Percentiles rank a stretch among this genome's conserved stretches.
These are phyloP conservation scores for Polyommatus iphigenia DNA, from an alignment of 2,888 invertebrate species.

Conservation along the genomic window DNA sequence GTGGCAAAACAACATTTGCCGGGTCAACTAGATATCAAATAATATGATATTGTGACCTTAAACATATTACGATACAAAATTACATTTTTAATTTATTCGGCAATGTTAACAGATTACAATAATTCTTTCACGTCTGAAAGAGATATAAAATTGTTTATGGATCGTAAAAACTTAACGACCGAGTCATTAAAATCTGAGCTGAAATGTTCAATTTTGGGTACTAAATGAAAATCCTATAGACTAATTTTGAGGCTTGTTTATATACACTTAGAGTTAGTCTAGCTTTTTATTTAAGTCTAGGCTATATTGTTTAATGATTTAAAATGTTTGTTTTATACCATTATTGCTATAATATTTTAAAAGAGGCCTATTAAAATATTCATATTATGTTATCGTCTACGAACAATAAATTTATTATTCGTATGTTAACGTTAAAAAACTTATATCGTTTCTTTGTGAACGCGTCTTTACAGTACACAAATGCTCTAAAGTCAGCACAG, in stretches of 20 bases:
- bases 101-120: not conserved
- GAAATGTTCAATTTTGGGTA: not conserved
- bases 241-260: not conserved
- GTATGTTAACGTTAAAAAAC: too few species aligned
- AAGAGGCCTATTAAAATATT: too few species aligned
- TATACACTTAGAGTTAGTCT: not conserved
- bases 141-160: conserved; percentile 4
- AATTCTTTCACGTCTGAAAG: conserved; percentile 2
- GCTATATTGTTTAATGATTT: not conserved
- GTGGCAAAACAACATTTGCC: too few species aligned
- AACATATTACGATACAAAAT: not conserved
- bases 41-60: too few species aligned
- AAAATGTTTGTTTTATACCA: too few species aligned
- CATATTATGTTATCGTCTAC: too few species aligned
- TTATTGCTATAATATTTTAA: too few species aligned
- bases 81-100: not conserved
- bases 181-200: conserved; percentile 9
- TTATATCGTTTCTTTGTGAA: not conserved
- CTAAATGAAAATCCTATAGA: not conserved
- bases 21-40: too few species aligned
- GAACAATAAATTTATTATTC: too few species aligned
- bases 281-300: not conserved
- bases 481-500: not conserved
- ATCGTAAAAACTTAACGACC: not conserved
- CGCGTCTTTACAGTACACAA: not conserved